Evolutionary conservation across 1,140 invertebrate genomes (phyloP).

Genomic region (Pseudomyrmex cubaensis): DNA sequence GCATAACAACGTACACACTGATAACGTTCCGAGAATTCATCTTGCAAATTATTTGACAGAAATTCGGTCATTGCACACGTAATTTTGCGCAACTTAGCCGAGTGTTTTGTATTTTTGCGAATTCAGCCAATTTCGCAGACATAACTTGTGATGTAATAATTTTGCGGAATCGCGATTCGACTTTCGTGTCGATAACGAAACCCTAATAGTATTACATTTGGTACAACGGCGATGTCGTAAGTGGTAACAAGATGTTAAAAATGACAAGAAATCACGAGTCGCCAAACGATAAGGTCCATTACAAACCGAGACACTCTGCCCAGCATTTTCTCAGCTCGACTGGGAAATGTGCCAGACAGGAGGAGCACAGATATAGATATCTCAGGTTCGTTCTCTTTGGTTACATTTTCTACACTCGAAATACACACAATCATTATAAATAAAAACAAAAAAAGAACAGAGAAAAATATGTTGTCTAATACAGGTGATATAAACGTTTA

Average conservation of each 20-base stretch:
- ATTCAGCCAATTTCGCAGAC: constrained; percentile 9
- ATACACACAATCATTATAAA: neutral
- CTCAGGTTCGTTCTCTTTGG: neutral
- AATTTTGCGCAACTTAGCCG: neutral
- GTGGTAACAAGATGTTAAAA: neutral
- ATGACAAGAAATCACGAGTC: constrained; percentile 6
- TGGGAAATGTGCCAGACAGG: constrained; percentile 24
- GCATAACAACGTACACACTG: neutral
- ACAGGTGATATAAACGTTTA: no score
- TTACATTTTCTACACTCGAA: constrained; percentile 19
- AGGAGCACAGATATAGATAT: neutral
- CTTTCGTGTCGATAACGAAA: neutral
- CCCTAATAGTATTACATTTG: no score
- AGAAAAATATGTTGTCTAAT: no score
- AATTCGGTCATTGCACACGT: neutral
- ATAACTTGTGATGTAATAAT: constrained; percentile 44
- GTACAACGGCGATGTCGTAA: neutral
- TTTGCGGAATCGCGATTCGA: constrained; percentile 14
- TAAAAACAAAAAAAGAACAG: neutral
- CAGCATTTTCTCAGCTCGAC: neutral
- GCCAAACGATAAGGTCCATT: neutral
- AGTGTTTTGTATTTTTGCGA: neutral
- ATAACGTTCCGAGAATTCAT: no score
- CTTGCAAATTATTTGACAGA: no score
- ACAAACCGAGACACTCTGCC: constrained; percentile 1